Evolutionary conservation across 1,140 invertebrate species (phyloP), one percentile per base, ranked within the genome.

Genomic region (Dysdera silvatica): DNA sequence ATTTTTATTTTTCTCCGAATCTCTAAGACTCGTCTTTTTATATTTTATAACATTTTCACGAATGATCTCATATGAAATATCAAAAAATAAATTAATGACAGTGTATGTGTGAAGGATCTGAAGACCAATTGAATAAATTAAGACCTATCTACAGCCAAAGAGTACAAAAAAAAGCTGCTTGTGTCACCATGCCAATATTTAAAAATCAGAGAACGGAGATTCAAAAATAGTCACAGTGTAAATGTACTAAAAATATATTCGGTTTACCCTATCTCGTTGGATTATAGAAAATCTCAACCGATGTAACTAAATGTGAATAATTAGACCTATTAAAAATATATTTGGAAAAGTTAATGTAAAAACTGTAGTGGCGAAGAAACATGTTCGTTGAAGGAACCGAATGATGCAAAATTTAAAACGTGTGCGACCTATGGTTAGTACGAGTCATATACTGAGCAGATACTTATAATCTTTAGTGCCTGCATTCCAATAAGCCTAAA

Each of bases 31-130:
- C 35, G 53, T 31, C 45, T 48, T 41, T 48, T 52, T 47, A 47
- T 52, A 28, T 37, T 16, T 35, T 18, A 41, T 52, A 43, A 24
- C 43, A 28, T 31, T 52, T 43, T 61, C 51, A 61, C 43, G 51
- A 51, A 54, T 61, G 37, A 45, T 53, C 59, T 61, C 59, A 61
- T 52, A 61, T 61, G 59, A 43, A 61, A 45, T 47, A 20, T 33
- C n/a, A 31, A 37, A 20, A 33, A 61, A 61, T 61, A 61, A 61
- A 61, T 61, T 61, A 61, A 52, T 61, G 59, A 61, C 53, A 61
- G 40, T 52, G n/a, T 35, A 54, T 61, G 59, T 54, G 47, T 24
- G 24, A 61, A 47, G 54, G 47, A 61, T 61, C 37, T 61, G 49
- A 61, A 61, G 45, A 54, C 54, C 53, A 49, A 61, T 33, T 52